Percentiles rank a stretch among this genome's conserved stretches.
These are phyloP conservation scores for Gryllus longicercus DNA, from an alignment of 2,888 invertebrate species.

Conservation along the genomic window DNA sequence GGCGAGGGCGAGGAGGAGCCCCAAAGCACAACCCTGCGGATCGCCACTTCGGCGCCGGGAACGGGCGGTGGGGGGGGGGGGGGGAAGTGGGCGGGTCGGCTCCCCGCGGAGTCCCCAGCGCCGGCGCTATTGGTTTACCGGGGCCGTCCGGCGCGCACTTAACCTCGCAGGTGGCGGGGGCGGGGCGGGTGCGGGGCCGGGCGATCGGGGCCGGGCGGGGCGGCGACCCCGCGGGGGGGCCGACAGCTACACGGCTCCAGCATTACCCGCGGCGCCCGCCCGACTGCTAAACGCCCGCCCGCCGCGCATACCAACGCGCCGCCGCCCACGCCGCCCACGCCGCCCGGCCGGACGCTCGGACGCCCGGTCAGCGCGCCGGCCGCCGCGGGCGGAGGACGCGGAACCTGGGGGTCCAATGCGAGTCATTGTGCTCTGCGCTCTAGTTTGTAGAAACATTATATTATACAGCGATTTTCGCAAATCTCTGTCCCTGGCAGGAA, in stretches of 20 bases:
- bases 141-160: neutral
- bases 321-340: neutral
- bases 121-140: neutral
- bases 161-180: slow-evolving; percentile 17
- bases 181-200: neutral
- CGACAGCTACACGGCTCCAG: slow-evolving; percentile 17
- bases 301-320: neutral
- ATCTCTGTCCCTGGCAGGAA: no score
- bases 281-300: slow-evolving; percentile 1
- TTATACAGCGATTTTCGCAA: no score
- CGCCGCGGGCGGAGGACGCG: no score
- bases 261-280: neutral
- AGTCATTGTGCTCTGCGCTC: no score
- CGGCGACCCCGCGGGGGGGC: neutral
- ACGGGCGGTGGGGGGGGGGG: no score
- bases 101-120: neutral
- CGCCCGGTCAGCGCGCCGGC: no score
- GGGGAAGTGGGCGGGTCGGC: no score
- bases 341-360: neutral
- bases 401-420: no score
- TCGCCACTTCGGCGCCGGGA: no score
- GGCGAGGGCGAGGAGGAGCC: no score
- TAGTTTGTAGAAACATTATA: no score
- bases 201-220: neutral
- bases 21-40: no score